Base-by-base conservation (phyloP, 1,140 invertebrate species). In the Micrasema longulum region DNA sequence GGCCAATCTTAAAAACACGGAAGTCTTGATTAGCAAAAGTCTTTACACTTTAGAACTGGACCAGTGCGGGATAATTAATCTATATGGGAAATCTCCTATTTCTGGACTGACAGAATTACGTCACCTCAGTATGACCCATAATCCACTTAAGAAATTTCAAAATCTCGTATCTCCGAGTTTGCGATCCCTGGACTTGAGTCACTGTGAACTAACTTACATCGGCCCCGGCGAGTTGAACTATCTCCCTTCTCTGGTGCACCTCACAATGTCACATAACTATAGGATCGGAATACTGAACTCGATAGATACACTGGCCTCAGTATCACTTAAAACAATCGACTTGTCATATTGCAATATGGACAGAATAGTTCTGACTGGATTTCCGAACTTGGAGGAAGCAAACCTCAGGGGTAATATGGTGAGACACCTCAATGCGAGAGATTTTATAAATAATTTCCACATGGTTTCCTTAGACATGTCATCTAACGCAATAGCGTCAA, bases 391-490 rank as follows among this genome's bases (percentile, higher is more conserved):
- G 6, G 83, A 81, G 18, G 83, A 84, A 57, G 84, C 86, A 10
- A 81, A 87, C 41, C 77, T 92, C 18, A 86, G 87, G 11, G 85
- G 86, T 1, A 92, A 92, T 69, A 81, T 86, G 69, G 85, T 92
- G 35, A 80, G 85, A 63, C 78, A 80, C 1, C 77, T 92, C 2
- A 82, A 82, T 23, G 82, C 82, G 69, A 80, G 82, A 16, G 88
- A 87, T 70, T 92, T 92, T 77, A 76, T 76, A 0, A 89, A 88
- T 74, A 91, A 89, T 78, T 80, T 81, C 2, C 80, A 86, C 73
- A 78, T 92, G 10, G 86, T 90, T 77, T 76, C 85, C 31, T 76
- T 92, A 6, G 90, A 92, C 81, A 77, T 92, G 26, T 91, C 90
- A 0, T 80, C 82, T 23, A 92, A 92, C 77, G 84, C 84, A 41